phyloP scores from a whole-genome alignment of 2,888 invertebrate genomes.

The Xestobium rufovillosum region DNA sequence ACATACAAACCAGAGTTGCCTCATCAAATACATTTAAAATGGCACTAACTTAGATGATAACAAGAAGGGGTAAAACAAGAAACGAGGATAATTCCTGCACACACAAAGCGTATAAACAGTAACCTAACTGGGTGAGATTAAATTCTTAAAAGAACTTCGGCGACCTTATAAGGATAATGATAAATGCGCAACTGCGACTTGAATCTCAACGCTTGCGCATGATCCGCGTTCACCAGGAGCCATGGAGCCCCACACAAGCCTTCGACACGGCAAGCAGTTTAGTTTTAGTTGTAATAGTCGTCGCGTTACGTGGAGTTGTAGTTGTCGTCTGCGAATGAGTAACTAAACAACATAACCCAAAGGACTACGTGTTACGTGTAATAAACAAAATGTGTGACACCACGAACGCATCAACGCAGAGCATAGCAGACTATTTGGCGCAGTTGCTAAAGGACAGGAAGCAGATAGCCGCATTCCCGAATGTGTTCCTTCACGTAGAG shows the following conservation, averaged over 20 bases:
- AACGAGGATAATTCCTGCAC: too few species aligned
- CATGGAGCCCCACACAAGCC: not conserved
- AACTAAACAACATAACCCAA: not conserved
- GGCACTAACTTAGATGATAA: too few species aligned
- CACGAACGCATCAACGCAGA: constrained; percentile 66
- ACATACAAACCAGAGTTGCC: too few species aligned
- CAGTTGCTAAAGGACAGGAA: constrained; percentile 99
- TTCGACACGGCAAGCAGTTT: too few species aligned
- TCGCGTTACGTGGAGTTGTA: not conserved
- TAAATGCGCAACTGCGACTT: constrained; percentile 31
- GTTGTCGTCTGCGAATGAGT: not conserved
- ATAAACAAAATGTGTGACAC: constrained; percentile 40
- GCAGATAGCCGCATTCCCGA: constrained; percentile 98
- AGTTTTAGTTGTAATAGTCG: too few species aligned
- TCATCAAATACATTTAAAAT: too few species aligned
- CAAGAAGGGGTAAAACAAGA: too few species aligned
- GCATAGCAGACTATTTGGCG: constrained; percentile 99
- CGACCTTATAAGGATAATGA: constrained; percentile 28
- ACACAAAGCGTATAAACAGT: too few species aligned
- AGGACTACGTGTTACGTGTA: constrained; percentile 1
- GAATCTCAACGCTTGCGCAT: constrained; percentile 23
- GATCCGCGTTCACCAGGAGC: constrained; percentile 5
- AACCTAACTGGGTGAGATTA: constrained; percentile 7
- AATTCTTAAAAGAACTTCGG: constrained; percentile 20
- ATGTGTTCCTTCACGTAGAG: constrained; percentile 99